phyloP scores from a whole-genome alignment of 2,797 vertebrate species.

The Neopelma chrysocephalum region DNA sequence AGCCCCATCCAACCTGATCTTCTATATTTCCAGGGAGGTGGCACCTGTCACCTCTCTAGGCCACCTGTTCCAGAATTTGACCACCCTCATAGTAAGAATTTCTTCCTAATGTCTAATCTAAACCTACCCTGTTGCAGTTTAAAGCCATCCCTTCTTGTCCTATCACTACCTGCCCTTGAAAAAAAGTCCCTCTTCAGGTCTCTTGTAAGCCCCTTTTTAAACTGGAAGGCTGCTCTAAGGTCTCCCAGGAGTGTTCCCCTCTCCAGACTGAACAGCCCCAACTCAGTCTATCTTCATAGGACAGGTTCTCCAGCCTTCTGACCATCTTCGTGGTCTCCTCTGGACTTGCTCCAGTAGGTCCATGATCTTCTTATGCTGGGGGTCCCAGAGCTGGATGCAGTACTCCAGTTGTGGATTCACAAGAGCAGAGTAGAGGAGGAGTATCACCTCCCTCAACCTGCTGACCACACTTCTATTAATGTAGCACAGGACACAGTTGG shows the following conservation, averaged over 20 bases:
- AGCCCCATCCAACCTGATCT: not conserved
- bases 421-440: not conserved
- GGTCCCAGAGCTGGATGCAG: too few species aligned
- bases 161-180: not conserved
- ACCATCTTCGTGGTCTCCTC: not conserved
- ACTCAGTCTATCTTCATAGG: not conserved
- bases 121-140: not conserved
- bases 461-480: rapidly evolving
- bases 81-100: not conserved
- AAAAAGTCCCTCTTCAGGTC: not conserved
- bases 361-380: not conserved
- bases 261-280: not conserved
- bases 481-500: not conserved
- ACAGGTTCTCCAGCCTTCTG: not conserved
- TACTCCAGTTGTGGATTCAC: not conserved
- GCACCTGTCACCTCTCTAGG: not conserved
- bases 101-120: not conserved
- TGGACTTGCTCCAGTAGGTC: not conserved
- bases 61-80: not conserved
- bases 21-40: not conserved
- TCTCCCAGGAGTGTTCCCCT: not conserved
- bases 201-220: not conserved
- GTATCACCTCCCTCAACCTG: not conserved
- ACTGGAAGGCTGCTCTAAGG: not conserved
- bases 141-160: not conserved